Evolutionary conservation across 1,140 invertebrate genomes (phyloP), one percentile per base, ranked within the genome.

Genomic region (Drosophila nigrodunni): DNA sequence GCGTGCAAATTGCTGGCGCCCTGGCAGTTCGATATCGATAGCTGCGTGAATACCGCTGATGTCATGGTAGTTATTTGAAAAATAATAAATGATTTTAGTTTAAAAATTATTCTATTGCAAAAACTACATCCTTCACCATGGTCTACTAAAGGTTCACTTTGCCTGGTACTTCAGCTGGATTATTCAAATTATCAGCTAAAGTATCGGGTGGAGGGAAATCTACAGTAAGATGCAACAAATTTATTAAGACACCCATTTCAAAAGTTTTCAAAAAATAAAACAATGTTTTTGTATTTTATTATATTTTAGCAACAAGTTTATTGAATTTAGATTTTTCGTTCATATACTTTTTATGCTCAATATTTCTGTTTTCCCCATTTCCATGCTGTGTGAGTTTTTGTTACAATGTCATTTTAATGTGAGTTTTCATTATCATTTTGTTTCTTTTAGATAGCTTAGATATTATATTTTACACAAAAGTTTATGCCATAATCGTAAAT

Each of bases 231-330:
- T 21, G 18, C 18, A 21, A 21, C 18, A 21, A 15, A 15, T 15
- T 15, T 15, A 15, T 15, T 15, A 0, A 15, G 15, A 15, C 15
- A 15, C 15, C 15, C 18, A 21, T 21, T 21, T 21, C 18, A 21
- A 21, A 21, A 21, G 18, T 21, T 21, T 21, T 21, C 0, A 21
- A 21, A 21, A 21, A 65, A 61, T 44, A 10, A 39, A 62, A 55
- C 21, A 41, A 21, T 7, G 43, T 11, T 43, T 66, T 52, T 49
- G 60, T 62, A 72, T 75, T 68, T 71, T 88, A 78, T 83, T 83
- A 73, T 88, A 88, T 88, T 78, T 88, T 89, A 85, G 85, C 85
- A 89, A 89, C 85, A 89, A 89, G 85, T 89, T 89, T 89, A 89
- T 89, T 89, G 85, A 89, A 89, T 89, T 89, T 81, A 78, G 83